Conservation (phyloP, 2,797 vertebrate species). For the Hyperoplus lanceolatus region DNA sequence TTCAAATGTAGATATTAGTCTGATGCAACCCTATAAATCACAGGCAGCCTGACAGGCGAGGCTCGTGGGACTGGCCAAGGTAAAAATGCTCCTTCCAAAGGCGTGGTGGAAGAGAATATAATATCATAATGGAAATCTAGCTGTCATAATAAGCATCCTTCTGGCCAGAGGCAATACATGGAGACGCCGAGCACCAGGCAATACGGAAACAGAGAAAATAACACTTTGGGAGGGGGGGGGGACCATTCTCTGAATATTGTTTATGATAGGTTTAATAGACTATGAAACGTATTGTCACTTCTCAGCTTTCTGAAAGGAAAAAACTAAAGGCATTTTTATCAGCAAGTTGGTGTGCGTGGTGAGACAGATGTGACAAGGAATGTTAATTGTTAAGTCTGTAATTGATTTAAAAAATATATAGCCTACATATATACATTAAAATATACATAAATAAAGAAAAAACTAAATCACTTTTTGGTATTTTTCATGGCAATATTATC, state of each 20-base stretch:
- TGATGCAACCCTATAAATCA: slow-evolving; percentile 65
- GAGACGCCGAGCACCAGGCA: slow-evolving; percentile 59
- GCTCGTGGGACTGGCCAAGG: slow-evolving; percentile 51
- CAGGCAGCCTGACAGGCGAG: slow-evolving; percentile 44
- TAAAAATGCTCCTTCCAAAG: slow-evolving; percentile 65
- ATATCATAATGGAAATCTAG: slow-evolving; percentile 80
- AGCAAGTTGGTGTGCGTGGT: neutral
- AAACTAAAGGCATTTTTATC: slow-evolving; percentile 54
- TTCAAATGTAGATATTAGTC: slow-evolving; percentile 45
- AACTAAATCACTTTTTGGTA: no score
- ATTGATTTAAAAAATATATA: slow-evolving; percentile 17
- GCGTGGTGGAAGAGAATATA: slow-evolving; percentile 67
- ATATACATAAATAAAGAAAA: neutral
- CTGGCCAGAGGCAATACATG: slow-evolving; percentile 68
- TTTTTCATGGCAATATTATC: neutral
- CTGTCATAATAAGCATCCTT: slow-evolving; percentile 60
- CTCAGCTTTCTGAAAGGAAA: slow-evolving; percentile 57
- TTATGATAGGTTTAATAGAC: slow-evolving; percentile 80
- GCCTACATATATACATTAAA: no score
- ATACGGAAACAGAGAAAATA: slow-evolving; percentile 58
- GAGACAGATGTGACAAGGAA: slow-evolving; percentile 33
- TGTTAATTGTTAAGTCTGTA: slow-evolving; percentile 16
- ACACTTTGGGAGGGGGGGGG: slow-evolving; percentile 44
- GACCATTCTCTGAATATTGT: slow-evolving; percentile 70
- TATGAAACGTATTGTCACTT: slow-evolving; percentile 73